Conservation (phyloP, 1,140 invertebrate genomes). For the Scaptomyza hsui region DNA sequence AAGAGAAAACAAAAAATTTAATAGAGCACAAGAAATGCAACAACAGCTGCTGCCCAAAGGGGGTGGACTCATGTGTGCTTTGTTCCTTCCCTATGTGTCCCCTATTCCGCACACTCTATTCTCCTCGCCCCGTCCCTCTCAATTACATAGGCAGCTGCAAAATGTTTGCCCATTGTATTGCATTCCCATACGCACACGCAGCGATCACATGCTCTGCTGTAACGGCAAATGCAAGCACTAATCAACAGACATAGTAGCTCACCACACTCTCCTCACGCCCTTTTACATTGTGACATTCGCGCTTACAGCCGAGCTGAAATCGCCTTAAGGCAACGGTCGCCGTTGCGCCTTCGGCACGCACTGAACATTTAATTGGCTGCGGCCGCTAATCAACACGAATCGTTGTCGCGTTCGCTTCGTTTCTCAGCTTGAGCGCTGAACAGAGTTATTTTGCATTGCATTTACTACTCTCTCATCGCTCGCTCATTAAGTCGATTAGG, state of each 20-base stretch:
- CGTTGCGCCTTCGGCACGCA: background rate
- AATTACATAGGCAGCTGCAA: conserved; percentile 34
- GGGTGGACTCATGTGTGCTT: conserved; percentile 9
- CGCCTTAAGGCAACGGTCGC: background rate
- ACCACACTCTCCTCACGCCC: conserved; percentile 6
- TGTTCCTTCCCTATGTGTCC: conserved; percentile 2
- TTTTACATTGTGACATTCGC: conserved; percentile 5
- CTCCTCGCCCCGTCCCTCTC: conserved; percentile 6
- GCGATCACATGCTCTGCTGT: background rate
- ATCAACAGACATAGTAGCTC: background rate
- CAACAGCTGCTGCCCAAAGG: conserved; percentile 24
- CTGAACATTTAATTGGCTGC: conserved; percentile 58
- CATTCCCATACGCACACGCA: conserved; percentile 10
- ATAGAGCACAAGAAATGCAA: conserved; percentile 12
- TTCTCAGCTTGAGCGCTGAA: background rate
- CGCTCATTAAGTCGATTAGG: conserved; percentile 55
- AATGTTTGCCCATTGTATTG: conserved; percentile 47
- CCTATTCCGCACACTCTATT: conserved; percentile 3
- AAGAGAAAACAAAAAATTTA: background rate
- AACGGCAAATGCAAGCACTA: background rate
- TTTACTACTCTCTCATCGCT: conserved; percentile 2
- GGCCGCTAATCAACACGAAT: conserved; percentile 50
- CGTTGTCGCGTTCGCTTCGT: conserved; percentile 22
- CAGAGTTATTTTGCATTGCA: background rate
- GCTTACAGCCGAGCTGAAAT: conserved; percentile 14